Evolutionary conservation across 2,888 invertebrate genomes (phyloP).

Genomic region (Caenorhabditis auriculariae): DNA sequence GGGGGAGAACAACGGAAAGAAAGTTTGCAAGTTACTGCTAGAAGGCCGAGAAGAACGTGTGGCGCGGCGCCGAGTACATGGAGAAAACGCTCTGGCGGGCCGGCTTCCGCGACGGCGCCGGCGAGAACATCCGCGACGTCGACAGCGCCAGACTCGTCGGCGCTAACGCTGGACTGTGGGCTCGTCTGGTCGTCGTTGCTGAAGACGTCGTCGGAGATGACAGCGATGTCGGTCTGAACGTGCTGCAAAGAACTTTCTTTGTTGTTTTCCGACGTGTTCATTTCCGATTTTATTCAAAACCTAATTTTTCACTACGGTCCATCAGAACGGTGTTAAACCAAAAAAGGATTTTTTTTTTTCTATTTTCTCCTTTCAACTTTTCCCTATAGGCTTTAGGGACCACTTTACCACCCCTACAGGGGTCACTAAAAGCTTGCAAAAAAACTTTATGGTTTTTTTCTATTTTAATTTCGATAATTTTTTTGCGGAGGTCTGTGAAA

Average conservation of each 20-base stretch:
- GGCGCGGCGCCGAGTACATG: constrained; percentile 43
- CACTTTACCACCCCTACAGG: no score
- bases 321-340: no score
- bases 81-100: constrained; percentile 42
- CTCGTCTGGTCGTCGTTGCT: constrained; percentile 14
- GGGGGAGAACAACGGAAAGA: no score
- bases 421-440: no score
- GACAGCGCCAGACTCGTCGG: constrained; percentile 25
- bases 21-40: no score
- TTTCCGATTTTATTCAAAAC: neutral
- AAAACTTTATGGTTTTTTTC: constrained; percentile 21
- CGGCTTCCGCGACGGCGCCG: constrained; percentile 41
- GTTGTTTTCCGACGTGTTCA: neutral
- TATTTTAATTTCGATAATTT: neutral
- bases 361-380: no score
- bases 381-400: no score
- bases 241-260: constrained; percentile 8
- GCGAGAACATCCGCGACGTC: constrained; percentile 39
- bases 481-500: no score
- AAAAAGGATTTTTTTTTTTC: no score
- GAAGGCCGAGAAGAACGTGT: constrained; percentile 56
- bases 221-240: constrained; percentile 17
- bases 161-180: constrained; percentile 24
- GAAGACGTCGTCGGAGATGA: constrained; percentile 1
- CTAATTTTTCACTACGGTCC: neutral